Conservation (phyloP, 2,113 vertebrate genomes). For the Zosterops japonicus region DNA sequence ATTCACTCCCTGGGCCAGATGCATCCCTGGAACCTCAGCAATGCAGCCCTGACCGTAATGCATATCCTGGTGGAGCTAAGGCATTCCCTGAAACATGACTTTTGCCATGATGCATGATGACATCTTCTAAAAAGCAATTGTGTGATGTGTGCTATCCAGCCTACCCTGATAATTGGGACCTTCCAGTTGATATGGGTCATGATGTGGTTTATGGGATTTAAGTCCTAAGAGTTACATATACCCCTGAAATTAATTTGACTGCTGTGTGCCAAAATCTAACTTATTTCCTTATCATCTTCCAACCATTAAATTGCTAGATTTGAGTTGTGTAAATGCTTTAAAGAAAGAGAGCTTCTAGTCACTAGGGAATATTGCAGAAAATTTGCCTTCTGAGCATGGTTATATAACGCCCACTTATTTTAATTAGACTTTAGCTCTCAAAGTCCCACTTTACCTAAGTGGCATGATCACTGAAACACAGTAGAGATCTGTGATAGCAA, state of each 20-base stretch:
- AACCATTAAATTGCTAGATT: slow-evolving; percentile 12
- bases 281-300: slow-evolving; percentile 35
- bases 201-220: neutral
- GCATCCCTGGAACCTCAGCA: neutral
- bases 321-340: slow-evolving; percentile 16
- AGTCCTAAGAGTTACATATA: neutral
- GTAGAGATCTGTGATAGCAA: neutral
- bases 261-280: neutral
- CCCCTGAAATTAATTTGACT: slow-evolving; percentile 6
- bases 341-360: slow-evolving; percentile 9
- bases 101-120: neutral
- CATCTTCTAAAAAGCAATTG: neutral
- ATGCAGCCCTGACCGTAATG: neutral
- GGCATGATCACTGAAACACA: neutral
- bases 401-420: slow-evolving; percentile 29
- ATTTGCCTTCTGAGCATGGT: slow-evolving; percentile 18
- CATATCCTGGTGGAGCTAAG: neutral
- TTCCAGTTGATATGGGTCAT: neutral
- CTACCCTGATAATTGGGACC: neutral
- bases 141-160: neutral
- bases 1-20: neutral
- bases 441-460: slow-evolving; percentile 24
- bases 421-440: slow-evolving; percentile 53
- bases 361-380: slow-evolving; percentile 44
- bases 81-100: neutral